These are phyloP conservation scores for Ptyas mucosa DNA, from an alignment of 2,113 vertebrate genomes.

Conservation along the genomic window DNA sequence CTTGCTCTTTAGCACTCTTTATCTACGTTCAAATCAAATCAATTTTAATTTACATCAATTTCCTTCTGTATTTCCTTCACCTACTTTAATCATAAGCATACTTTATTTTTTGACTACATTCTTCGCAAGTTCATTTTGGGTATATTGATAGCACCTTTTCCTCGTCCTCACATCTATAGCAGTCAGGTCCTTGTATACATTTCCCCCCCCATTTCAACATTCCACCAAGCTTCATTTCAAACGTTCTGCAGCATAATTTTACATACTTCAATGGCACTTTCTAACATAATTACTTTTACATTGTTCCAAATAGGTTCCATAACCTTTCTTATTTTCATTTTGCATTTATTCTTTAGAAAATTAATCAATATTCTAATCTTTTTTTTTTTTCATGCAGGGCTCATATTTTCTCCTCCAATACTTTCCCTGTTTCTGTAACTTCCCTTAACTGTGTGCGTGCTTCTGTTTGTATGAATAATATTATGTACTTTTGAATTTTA, in stretches of 20 bases:
- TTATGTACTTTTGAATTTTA: not conserved
- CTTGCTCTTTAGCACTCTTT: not conserved
- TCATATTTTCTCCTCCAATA: not conserved
- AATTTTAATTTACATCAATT: not conserved
- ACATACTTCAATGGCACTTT: not conserved
- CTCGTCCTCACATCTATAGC: not conserved
- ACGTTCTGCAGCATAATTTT: not conserved
- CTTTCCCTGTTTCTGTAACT: not conserved
- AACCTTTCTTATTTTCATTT: not conserved
- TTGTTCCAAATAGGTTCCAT: not conserved
- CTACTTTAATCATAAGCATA: not conserved
- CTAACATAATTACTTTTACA: not conserved
- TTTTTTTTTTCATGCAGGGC: not conserved
- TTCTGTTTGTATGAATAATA: not conserved
- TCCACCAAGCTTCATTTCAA: not conserved
- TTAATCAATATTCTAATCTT: not conserved
- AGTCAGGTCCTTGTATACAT: not conserved
- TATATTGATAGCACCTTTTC: not conserved
- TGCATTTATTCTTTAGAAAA: not conserved
- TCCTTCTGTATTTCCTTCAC: not conserved
- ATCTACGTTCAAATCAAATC: not conserved
- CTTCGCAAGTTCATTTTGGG: not conserved
- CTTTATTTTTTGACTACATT: not conserved
- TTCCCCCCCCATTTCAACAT: not conserved
- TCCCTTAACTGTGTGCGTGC: not conserved